phyloP scores from a whole-genome alignment of 2,888 invertebrate species.

The Margaritifera margaritifera region DNA sequence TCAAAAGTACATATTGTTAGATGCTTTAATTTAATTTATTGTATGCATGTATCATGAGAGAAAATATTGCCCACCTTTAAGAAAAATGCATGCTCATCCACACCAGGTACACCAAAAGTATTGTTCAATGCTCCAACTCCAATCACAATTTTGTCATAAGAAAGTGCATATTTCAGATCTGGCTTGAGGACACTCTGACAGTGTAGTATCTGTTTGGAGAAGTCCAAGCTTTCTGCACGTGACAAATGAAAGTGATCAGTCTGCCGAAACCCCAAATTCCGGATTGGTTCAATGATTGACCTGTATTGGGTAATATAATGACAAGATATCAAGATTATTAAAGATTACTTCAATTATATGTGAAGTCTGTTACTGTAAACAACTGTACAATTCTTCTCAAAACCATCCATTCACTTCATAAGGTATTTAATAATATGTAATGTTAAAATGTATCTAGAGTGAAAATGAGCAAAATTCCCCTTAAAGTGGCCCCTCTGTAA shows the following conservation, averaged over 20 bases:
- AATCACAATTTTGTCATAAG: slow-evolving; percentile 72
- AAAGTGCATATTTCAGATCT: slow-evolving; percentile 57
- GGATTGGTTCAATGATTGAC: slow-evolving; percentile 73
- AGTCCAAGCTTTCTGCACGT: slow-evolving; percentile 63
- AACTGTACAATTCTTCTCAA: no score
- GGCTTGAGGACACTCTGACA: slow-evolving; percentile 66
- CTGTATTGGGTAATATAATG: slow-evolving; percentile 43
- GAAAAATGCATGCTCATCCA: slow-evolving; percentile 72
- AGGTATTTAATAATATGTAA: no score
- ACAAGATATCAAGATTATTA: no score
- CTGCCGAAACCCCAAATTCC: slow-evolving; percentile 70
- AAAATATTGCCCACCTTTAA: slow-evolving; percentile 66
- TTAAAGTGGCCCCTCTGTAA: no score
- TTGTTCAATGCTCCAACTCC: slow-evolving; percentile 73
- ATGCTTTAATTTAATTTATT: no score
- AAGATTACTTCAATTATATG: no score
- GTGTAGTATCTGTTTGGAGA: slow-evolving; percentile 48
- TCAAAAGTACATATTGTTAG: no score
- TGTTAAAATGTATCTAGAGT: no score
- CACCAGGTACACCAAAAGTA: slow-evolving; percentile 73
- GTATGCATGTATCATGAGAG: no score
- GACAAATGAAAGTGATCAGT: slow-evolving; percentile 71
- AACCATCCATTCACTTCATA: no score
- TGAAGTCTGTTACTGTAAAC: no score
- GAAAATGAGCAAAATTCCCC: no score